Evolutionary conservation across 2,797 vertebrate species (phyloP).

Genomic region (Hydrocynus forskahlii): DNA sequence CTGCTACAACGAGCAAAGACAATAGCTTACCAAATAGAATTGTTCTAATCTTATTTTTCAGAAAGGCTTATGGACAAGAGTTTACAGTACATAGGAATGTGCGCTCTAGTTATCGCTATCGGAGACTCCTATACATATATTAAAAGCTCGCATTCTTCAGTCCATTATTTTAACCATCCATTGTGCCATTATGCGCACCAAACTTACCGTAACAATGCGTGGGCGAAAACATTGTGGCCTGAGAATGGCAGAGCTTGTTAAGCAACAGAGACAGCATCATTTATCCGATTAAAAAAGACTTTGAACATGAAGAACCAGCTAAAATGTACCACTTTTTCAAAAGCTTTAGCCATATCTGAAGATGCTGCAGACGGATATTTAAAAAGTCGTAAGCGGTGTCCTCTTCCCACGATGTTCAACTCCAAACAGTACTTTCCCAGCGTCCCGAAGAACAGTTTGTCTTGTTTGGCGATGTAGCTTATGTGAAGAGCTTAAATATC

Average conservation of each 20-base stretch:
- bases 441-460: slow-evolving; percentile 3
- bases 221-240: slow-evolving; percentile 81
- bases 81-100: background rate
- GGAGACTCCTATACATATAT: slow-evolving; percentile 58
- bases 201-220: slow-evolving; percentile 86
- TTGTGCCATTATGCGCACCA: slow-evolving; percentile 77
- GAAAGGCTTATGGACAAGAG: background rate
- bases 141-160: slow-evolving; percentile 35
- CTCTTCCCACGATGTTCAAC: background rate
- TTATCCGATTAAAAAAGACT: slow-evolving; percentile 68
- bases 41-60: background rate
- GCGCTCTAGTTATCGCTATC: background rate
- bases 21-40: background rate
- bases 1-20: background rate
- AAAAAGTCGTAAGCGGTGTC: background rate
- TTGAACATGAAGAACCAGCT: slow-evolving; percentile 51
- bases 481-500: slow-evolving; percentile 56
- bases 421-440: slow-evolving; percentile 9
- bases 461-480: slow-evolving; percentile 29
- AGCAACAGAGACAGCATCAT: slow-evolving; percentile 69
- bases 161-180: slow-evolving; percentile 62
- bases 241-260: slow-evolving; percentile 79
- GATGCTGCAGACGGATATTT: slow-evolving; percentile 5
- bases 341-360: background rate
- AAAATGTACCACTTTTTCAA: slow-evolving; percentile 2